Evolutionary conservation across 1,140 invertebrate species (phyloP), one percentile per base, ranked within the genome.

Genomic region (Aphelinus atriplicis): DNA sequence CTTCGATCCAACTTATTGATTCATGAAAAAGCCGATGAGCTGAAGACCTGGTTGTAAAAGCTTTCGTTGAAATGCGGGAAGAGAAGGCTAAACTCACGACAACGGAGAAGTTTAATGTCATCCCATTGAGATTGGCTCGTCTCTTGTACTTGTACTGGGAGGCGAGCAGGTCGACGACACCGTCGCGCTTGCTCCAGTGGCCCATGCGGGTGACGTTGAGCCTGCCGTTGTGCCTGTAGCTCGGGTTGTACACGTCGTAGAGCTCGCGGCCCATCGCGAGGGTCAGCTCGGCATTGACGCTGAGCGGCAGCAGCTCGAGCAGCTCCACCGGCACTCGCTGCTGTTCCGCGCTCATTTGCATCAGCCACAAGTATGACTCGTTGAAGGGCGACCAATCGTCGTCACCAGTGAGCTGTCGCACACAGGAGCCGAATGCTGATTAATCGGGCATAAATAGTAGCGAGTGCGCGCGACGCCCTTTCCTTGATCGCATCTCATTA

Each of bases 171-270:
- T 85, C 74, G 56, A 81, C 71, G 10, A 89, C 80, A 5, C 86
- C 86, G 55, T 80, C 46, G 2, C 77, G 45, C 9, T 68, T 58
- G 57, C 81, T 81, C 82, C 85, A 90, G 43, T 78, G 79, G 61
- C 90, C 90, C 81, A 90, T 86, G 77, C 85, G 81, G 7, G 83
- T 87, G 7, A 87, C 79, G 80, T 88, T 90, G 53, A 90, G 76
- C 67, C 80, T 73, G 9, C 90, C 89, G 48, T 88, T 87, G 75
- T 90, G 89, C 58, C 83, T 83, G 73, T 85, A 86, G 65, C 89
- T 89, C 5, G 88, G 89, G 82, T 88, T 91, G 64, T 84, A 85
- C 26, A 84, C 78, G 43, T 85, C 84, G 56, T 83, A 81, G 43
- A 85, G 78, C 1, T 64, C 65, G 42, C 3, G 7, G 42, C 74